Percentiles rank a stretch among this genome's conserved stretches.
phyloP scores from a whole-genome alignment of 2,888 invertebrate genomes.

The Hybos culiciformis region DNA sequence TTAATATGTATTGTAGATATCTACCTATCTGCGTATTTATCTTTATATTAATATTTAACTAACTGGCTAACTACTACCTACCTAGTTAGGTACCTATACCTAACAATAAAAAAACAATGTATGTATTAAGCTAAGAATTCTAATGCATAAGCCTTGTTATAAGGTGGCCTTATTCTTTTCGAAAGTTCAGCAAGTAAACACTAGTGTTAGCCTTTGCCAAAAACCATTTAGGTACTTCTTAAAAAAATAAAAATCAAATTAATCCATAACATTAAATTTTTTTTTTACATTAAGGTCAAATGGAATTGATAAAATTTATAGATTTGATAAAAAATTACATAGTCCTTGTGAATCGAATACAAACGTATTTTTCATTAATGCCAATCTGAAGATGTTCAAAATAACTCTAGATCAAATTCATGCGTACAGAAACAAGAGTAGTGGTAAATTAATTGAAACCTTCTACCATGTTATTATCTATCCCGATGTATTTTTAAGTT shows the following conservation, averaged over 20 bases:
- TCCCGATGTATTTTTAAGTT: slow-evolving; percentile 46
- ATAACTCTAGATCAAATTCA: slow-evolving; percentile 72
- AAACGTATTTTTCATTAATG: slow-evolving; percentile 61
- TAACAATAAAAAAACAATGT: too few relatives aligned
- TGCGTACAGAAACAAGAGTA: slow-evolving; percentile 35
- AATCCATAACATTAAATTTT: slow-evolving; percentile 12
- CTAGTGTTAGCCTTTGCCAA: too few relatives aligned
- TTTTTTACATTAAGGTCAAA: too few relatives aligned
- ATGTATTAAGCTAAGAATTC: too few relatives aligned
- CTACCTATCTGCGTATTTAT: too few relatives aligned
- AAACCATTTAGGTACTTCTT: slow-evolving; percentile 14
- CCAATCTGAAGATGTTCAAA: slow-evolving; percentile 56
- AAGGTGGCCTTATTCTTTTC: too few relatives aligned
- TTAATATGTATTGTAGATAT: too few relatives aligned
- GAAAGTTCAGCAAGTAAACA: too few relatives aligned
- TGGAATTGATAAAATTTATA: slow-evolving; percentile 83
- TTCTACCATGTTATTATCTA: slow-evolving; percentile 48
- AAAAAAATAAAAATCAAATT: not conserved
- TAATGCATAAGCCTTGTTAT: too few relatives aligned
- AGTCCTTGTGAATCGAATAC: slow-evolving; percentile 39
- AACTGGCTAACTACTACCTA: too few relatives aligned
- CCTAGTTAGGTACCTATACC: too few relatives aligned
- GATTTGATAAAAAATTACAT: slow-evolving; percentile 58
- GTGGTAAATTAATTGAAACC: slow-evolving; percentile 27
- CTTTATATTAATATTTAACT: too few relatives aligned